phyloP scores from a whole-genome alignment of 2,888 invertebrate genomes.

The Leptopterna dolabrata region DNA sequence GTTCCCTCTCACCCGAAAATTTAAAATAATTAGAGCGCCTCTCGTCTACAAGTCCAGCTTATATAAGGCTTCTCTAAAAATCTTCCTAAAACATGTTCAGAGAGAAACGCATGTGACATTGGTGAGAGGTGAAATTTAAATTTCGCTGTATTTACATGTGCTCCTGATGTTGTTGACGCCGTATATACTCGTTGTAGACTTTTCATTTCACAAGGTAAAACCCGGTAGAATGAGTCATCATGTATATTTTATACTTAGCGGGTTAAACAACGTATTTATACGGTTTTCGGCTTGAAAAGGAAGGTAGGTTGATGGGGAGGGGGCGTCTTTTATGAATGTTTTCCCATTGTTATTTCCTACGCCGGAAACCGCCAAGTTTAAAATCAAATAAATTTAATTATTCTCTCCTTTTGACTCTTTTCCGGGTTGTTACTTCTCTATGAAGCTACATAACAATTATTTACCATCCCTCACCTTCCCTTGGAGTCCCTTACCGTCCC shows the following conservation, averaged over 20 bases:
- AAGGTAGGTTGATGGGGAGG: no score
- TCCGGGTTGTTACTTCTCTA: not conserved
- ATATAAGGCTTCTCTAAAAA: no score
- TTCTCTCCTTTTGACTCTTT: not conserved
- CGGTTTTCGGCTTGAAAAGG: not conserved
- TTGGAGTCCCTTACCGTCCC: not conserved
- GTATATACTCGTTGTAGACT: no score
- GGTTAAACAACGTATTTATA: not conserved
- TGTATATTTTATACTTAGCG: not conserved
- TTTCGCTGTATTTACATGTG: constrained; percentile 16
- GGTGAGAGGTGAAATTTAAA: not conserved
- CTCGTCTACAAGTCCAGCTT: no score
- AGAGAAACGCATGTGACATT: not conserved
- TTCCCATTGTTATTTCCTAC: constrained; percentile 5
- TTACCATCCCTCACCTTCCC: not conserved
- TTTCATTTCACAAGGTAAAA: not conserved
- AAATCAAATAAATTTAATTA: not conserved
- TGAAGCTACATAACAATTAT: not conserved
- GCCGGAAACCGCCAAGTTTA: not conserved
- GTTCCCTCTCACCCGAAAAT: no score
- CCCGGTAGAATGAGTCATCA: not conserved
- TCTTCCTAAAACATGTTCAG: not conserved
- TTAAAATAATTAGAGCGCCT: no score
- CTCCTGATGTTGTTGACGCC: not conserved
- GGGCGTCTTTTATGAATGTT: not conserved